Percentiles rank a stretch among this genome's conserved stretches.
Evolutionary conservation across 2,888 invertebrate species (phyloP).

Genomic region (Heteromyza rotundicornis): DNA sequence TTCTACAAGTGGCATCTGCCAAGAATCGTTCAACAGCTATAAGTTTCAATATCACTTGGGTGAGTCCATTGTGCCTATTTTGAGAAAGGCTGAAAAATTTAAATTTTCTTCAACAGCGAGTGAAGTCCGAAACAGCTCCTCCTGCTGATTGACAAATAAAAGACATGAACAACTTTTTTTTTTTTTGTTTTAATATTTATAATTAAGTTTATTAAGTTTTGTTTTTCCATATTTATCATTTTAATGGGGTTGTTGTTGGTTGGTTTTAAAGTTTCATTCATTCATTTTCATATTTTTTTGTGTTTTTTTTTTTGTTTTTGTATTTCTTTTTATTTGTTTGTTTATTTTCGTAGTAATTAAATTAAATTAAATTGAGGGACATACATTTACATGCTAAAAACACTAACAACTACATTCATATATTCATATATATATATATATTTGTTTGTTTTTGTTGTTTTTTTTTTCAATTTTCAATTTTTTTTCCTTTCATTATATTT

Average conservation of each 20-base stretch:
- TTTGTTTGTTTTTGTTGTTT: constrained; percentile 26
- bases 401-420: constrained; percentile 51
- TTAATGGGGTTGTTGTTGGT: constrained; percentile 1
- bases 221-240: constrained; percentile 5
- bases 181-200: constrained; percentile 13
- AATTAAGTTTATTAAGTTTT: constrained; percentile 11
- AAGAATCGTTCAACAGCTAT: no score
- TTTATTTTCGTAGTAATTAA: constrained; percentile 36
- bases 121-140: no score
- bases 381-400: constrained; percentile 56
- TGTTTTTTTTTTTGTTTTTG: constrained; percentile 17
- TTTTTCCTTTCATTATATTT: constrained; percentile 25
- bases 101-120: no score
- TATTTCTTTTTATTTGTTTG: constrained; percentile 7
- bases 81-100: no score
- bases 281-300: constrained; percentile 19
- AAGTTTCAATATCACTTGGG: no score
- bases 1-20: no score
- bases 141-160: no score
- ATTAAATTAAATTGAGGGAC: constrained; percentile 47
- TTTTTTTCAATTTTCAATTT: no score
- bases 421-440: constrained; percentile 34
- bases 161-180: no score
- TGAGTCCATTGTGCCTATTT: no score
- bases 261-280: constrained; percentile 13